These are phyloP conservation scores for Chelonus insularis DNA, from an alignment of 1,140 invertebrate species.

Conservation along the genomic window DNA sequence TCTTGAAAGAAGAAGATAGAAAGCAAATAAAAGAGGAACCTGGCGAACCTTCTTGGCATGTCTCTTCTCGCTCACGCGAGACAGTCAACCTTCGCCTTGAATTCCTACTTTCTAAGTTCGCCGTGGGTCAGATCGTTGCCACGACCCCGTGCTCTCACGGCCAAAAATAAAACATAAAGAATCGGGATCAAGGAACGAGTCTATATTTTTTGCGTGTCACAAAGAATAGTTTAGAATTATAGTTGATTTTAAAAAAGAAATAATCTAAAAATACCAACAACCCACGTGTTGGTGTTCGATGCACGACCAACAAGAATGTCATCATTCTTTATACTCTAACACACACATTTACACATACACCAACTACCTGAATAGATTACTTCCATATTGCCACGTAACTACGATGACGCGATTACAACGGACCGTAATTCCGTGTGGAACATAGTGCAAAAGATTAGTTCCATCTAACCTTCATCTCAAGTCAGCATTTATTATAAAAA, in stretches of 20 bases:
- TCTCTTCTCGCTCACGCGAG: conserved; percentile 23
- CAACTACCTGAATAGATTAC: not conserved
- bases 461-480: too few relatives aligned
- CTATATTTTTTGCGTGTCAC: not conserved
- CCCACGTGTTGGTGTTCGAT: not conserved
- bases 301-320: not conserved
- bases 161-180: conserved; percentile 15
- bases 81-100: conserved; percentile 34
- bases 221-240: not conserved
- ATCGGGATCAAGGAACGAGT: not conserved
- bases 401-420: conserved; percentile 44
- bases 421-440: conserved; percentile 46
- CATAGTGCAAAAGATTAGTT: too few relatives aligned
- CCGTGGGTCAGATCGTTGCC: conserved; percentile 22
- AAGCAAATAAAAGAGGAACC: not conserved
- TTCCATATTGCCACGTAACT: not conserved
- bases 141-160: conserved; percentile 7
- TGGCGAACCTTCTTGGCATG: not conserved
- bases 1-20: not conserved
- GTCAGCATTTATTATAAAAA: too few relatives aligned
- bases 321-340: not conserved
- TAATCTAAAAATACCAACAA: not conserved
- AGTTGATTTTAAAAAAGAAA: not conserved
- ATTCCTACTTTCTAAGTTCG: conserved; percentile 29
- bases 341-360: not conserved